Conservation (phyloP, 2,113 vertebrate species). For the Erinaceus europaeus region DNA sequence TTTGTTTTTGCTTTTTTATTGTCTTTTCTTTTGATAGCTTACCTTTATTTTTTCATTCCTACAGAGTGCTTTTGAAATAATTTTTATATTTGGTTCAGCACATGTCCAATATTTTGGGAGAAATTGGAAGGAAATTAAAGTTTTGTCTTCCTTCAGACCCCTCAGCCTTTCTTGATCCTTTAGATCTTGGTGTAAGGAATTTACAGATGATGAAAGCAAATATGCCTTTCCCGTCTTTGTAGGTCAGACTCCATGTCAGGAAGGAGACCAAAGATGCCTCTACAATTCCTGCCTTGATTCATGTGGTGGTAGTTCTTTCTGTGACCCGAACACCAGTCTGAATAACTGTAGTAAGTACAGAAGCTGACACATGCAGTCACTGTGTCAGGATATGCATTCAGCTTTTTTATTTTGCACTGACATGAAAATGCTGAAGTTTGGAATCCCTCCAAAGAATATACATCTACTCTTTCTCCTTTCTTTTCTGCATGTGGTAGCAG, state of each 20-base stretch:
- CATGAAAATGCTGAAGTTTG: slow-evolving; percentile 28
- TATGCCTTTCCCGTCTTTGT: neutral
- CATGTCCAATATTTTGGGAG: neutral
- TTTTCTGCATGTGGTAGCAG: slow-evolving; percentile 41
- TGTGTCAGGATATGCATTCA: neutral
- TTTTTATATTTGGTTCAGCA: neutral
- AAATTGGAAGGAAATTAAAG: slow-evolving; percentile 35
- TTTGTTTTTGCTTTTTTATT: neutral
- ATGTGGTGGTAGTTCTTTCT: slow-evolving; percentile 79
- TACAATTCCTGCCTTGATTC: slow-evolving; percentile 83
- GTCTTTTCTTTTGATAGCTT: neutral
- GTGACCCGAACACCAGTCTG: slow-evolving; percentile 80
- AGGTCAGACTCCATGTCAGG: slow-evolving; percentile 86
- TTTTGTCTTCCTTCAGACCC: neutral
- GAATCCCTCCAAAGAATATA: slow-evolving; percentile 24
- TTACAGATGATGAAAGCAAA: neutral
- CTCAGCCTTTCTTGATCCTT: neutral
- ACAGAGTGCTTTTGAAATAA: slow-evolving; percentile 2
- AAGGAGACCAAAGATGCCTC: slow-evolving; percentile 86
- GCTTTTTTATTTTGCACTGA: neutral
- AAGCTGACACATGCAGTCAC: neutral
- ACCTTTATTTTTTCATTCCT: neutral
- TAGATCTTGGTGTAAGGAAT: neutral
- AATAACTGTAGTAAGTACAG: slow-evolving; percentile 91
- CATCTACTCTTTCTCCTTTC: slow-evolving; percentile 30